These are phyloP conservation scores for Himantopus leucocephalus DNA, from an alignment of 2,113 vertebrate species.

Conservation along the genomic window DNA sequence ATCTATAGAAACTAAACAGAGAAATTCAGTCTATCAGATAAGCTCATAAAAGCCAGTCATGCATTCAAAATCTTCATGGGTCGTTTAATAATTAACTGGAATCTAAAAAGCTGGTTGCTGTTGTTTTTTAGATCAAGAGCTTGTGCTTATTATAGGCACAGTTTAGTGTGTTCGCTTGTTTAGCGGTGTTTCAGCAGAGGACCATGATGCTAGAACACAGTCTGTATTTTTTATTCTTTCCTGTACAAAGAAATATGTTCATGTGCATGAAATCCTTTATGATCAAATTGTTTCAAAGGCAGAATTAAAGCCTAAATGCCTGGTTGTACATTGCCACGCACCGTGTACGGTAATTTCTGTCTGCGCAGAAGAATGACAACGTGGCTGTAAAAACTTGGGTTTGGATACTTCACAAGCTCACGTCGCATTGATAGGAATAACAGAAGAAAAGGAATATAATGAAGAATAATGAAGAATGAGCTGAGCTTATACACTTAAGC, in stretches of 20 bases:
- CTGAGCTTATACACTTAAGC: background rate
- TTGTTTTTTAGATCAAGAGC: slow-evolving; percentile 13
- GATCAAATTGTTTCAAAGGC: background rate
- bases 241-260: background rate
- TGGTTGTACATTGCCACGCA: background rate
- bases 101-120: slow-evolving; percentile 42
- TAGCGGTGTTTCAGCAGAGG: background rate
- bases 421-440: background rate
- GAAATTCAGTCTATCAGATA: background rate
- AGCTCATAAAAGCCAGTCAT: background rate
- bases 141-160: background rate
- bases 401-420: background rate
- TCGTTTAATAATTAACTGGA: slow-evolving; percentile 62
- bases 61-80: slow-evolving; percentile 37
- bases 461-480: background rate
- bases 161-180: background rate
- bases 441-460: background rate
- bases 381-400: background rate
- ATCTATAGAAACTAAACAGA: background rate
- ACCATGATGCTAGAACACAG: background rate
- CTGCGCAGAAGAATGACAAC: background rate
- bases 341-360: background rate
- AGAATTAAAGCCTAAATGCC: background rate
- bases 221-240: background rate
- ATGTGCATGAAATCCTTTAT: background rate